Base-by-base conservation (phyloP, 2,113 vertebrate species). In the Tautogolabrus adspersus region DNA sequence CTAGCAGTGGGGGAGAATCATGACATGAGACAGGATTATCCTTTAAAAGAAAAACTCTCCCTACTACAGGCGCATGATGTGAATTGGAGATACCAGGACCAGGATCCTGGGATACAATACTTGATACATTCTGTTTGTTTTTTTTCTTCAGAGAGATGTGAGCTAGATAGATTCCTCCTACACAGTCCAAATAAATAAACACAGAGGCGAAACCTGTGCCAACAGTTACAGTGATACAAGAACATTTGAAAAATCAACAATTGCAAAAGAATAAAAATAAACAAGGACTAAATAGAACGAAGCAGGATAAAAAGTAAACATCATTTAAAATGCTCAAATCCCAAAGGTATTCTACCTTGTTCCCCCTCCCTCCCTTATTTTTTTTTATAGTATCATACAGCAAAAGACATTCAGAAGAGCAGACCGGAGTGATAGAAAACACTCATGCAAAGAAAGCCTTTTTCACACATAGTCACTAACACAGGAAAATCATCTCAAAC, bases 371-470 rank as follows among this genome's bases (percentile, higher is more conserved):
- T 2, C 38, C 54, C 66, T 79, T 68, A 66, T 62, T 49, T 61
- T 70, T 79, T 72, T 70, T 62, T 49, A 61, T 47, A 69, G 57
- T 86, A 88, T 90, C 84, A 52, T 81, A 93, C 79, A 88, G 83
- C 81, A 91, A 77, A 89, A 93, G 90, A 93, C 92, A 92, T 93
- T 95, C 95, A 92, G 72, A 90, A 75, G 88, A 87, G 89, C 93
- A 88, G 92, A 88, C 92, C 79, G 34, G 18, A 79, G 64, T 79
- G 88, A 86, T 78, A 79, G 86, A 93, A 94, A 93, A 94, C 86
- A 95, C 94, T 96, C 96, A 96, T 97, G 97, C 97, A 96, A 94
- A 93, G 90, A 87, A 92, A 93, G 86, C 69, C 86, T 81, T 87
- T 89, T 92, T 91, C 83, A 92, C 87, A 87, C 74, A 90, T 88